phyloP scores from a whole-genome alignment of 2,797 vertebrate genomes.

The Ptychobarbus kaznakovi region DNA sequence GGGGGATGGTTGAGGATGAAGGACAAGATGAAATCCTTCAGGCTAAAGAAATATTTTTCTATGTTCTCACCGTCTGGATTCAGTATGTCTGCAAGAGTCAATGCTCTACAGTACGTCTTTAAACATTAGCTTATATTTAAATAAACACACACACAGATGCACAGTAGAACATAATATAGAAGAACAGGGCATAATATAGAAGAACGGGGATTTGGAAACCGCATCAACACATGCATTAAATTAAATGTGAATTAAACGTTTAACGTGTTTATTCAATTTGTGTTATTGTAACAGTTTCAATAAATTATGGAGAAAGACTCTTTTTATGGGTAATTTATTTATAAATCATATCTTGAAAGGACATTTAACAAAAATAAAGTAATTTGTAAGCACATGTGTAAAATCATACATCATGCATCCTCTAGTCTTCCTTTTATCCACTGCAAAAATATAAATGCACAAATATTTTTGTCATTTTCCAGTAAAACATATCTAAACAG shows the following conservation, averaged over 20 bases:
- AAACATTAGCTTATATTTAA: conserved; percentile 11
- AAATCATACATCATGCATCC: not conserved
- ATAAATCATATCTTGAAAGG: not conserved
- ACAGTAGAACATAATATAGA: not conserved
- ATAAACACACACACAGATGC: not conserved
- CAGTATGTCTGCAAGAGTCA: conserved; percentile 36
- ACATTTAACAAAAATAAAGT: not conserved
- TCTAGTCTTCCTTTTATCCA: not conserved
- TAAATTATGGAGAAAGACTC: not conserved
- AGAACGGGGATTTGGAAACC: not conserved
- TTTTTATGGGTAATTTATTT: not conserved
- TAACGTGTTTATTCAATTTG: not conserved
- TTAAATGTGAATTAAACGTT: too few species aligned
- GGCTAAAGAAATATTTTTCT: conserved; percentile 62
- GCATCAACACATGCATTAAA: not conserved
- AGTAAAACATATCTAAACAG: not conserved
- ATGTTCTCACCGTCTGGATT: conserved; percentile 52
- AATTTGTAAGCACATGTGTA: not conserved
- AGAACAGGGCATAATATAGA: not conserved
- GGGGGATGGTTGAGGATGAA: conserved; percentile 47
- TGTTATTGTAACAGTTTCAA: not conserved
- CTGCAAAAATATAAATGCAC: not conserved
- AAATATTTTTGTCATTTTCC: not conserved
- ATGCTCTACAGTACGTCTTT: not conserved
- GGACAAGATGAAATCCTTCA: conserved; percentile 58